These are phyloP conservation scores for Hypanus sabinus DNA, from an alignment of 2,113 vertebrate species.

Conservation along the genomic window DNA sequence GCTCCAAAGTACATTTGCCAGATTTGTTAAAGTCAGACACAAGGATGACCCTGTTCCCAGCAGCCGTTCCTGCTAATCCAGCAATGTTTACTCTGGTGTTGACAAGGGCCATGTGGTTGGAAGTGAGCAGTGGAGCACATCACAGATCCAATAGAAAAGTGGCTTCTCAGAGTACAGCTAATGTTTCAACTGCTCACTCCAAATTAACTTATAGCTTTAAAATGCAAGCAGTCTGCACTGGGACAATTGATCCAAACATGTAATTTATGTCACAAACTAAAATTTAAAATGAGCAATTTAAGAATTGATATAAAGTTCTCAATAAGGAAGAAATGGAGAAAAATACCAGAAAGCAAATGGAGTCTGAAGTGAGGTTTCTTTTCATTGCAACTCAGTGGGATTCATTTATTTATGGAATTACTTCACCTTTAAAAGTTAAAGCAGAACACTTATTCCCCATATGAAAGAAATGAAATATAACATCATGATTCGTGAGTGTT, in stretches of 20 bases:
- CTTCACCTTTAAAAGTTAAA: not conserved
- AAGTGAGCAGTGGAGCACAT: not conserved
- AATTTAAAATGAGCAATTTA: not conserved
- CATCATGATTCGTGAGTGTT: not conserved
- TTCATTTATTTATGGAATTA: not conserved
- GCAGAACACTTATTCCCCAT: not conserved
- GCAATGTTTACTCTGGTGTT: slow-evolving; percentile 6
- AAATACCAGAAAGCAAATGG: not conserved
- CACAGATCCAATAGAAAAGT: not conserved
- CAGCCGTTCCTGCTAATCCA: not conserved
- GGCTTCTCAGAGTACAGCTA: not conserved
- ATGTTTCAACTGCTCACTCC: not conserved
- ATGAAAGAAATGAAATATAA: not conserved
- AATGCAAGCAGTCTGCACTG: not conserved
- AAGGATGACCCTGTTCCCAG: not conserved
- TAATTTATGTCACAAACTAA: not conserved
- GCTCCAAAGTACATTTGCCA: not conserved
- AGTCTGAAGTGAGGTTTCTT: not conserved
- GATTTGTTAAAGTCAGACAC: not conserved
- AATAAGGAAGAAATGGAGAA: not conserved
- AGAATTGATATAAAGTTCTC: not conserved
- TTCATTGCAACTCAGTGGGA: not conserved
- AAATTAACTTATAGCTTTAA: not conserved
- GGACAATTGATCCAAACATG: not conserved
- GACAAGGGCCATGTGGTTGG: not conserved